These are phyloP conservation scores for Phaethon lepturus DNA, from an alignment of 2,113 vertebrate species.

Conservation along the genomic window DNA sequence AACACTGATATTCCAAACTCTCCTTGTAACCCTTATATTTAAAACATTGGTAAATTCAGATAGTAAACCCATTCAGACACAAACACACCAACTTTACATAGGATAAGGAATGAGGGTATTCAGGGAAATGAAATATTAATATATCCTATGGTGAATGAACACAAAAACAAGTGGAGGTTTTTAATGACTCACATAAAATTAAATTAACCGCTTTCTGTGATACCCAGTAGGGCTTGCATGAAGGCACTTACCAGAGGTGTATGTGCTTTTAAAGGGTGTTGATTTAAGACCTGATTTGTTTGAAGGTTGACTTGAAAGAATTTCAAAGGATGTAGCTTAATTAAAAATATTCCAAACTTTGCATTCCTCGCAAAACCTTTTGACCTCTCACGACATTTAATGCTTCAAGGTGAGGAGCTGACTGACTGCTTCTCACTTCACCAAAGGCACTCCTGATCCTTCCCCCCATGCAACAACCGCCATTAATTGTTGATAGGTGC, in stretches of 20 bases:
- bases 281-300: conserved; percentile 63
- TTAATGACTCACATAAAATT: background rate
- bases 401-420: conserved; percentile 67
- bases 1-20: background rate
- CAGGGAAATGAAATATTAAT: background rate
- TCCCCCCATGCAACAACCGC: background rate
- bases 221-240: background rate
- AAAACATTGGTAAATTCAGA: background rate
- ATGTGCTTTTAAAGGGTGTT: conserved; percentile 38
- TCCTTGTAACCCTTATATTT: background rate
- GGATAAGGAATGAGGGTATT: background rate
- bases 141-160: background rate
- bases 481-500: conserved; percentile 45
- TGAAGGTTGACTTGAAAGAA: conserved; percentile 69
- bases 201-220: background rate
- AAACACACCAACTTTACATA: background rate
- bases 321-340: conserved; percentile 65
- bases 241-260: background rate
- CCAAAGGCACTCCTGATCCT: conserved; percentile 65
- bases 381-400: conserved; percentile 70
- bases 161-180: background rate
- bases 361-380: conserved; percentile 76
- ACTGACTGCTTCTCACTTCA: conserved; percentile 70
- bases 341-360: conserved; percentile 67
- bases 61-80: background rate